Evolutionary conservation across 2,888 invertebrate species (phyloP).

Genomic region (Drosophila borborema): DNA sequence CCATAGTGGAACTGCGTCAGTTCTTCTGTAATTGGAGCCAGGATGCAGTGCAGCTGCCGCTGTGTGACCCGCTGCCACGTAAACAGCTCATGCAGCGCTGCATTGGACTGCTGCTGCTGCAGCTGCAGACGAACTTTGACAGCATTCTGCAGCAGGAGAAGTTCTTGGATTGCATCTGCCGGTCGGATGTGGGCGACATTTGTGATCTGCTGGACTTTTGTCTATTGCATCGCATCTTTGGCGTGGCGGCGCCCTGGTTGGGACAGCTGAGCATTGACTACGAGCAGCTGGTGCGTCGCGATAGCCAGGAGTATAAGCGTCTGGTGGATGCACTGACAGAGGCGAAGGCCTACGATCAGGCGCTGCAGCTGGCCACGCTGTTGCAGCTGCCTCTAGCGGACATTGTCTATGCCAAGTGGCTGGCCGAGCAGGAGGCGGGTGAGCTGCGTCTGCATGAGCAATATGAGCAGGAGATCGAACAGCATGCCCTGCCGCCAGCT

Average conservation of each 20-base stretch:
- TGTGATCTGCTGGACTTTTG: conserved; percentile 85
- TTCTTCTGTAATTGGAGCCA: conserved; percentile 82
- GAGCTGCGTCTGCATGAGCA: conserved; percentile 82
- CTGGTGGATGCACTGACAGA: conserved; percentile 86
- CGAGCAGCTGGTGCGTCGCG: conserved; percentile 75
- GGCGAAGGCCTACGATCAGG: conserved; percentile 86
- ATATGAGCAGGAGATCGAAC: conserved; percentile 88
- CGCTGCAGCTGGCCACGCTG: conserved; percentile 86
- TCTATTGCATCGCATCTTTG: conserved; percentile 86
- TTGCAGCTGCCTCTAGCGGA: conserved; percentile 85
- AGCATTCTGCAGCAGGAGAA: conserved; percentile 88
- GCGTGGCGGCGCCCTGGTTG: conserved; percentile 85
- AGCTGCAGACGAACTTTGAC: conserved; percentile 87
- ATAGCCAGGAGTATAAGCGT: conserved; percentile 85
- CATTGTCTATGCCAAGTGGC: conserved; percentile 86
- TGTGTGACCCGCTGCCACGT: conserved; percentile 84
- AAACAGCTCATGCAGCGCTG: conserved; percentile 86
- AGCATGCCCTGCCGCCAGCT: conserved; percentile 87
- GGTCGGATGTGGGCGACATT: conserved; percentile 87
- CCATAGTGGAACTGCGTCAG: conserved; percentile 84
- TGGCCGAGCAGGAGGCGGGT: conserved; percentile 85
- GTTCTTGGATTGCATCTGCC: conserved; percentile 87
- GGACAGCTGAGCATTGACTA: conserved; percentile 70
- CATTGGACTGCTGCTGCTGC: conserved; percentile 87
- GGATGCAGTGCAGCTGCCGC: conserved; percentile 79